Evolutionary conservation across 2,113 vertebrate genomes (phyloP).

Genomic region (Oryzias melastigma): DNA sequence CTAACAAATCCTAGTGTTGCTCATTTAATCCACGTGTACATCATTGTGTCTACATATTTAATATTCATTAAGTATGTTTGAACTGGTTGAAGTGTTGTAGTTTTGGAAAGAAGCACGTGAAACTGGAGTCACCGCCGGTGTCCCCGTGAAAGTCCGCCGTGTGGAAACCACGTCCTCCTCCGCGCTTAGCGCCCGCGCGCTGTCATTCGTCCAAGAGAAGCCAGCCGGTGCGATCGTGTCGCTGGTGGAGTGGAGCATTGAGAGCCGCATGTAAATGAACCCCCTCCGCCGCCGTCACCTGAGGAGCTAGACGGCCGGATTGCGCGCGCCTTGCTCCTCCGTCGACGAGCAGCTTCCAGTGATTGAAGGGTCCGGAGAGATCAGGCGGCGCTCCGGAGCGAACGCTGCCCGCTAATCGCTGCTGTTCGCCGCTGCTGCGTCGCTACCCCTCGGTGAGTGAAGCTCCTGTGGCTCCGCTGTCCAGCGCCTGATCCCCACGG

Average conservation of each 20-base stretch:
- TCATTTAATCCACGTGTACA: too few relatives aligned
- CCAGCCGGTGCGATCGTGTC: constrained; percentile 73
- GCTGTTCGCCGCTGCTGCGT: constrained; percentile 33
- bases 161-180: constrained; percentile 65
- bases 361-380: not conserved
- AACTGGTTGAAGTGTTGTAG: not conserved
- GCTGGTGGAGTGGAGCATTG: constrained; percentile 66
- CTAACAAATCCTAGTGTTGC: too few relatives aligned
- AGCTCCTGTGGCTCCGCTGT: constrained; percentile 18
- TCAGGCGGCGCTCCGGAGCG: constrained; percentile 32
- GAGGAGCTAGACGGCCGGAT: constrained; percentile 23
- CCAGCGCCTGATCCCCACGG: constrained; percentile 8
- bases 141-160: constrained; percentile 59
- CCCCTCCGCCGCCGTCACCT: constrained; percentile 40
- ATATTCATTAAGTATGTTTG: not conserved
- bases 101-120: constrained; percentile 9
- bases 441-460: constrained; percentile 65
- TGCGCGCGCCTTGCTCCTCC: constrained; percentile 12
- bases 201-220: constrained; percentile 70
- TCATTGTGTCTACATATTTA: too few relatives aligned
- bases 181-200: constrained; percentile 44
- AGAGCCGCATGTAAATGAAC: constrained; percentile 66
- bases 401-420: constrained; percentile 21
- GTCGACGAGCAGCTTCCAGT: constrained; percentile 10
- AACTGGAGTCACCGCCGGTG: constrained; percentile 36